phyloP scores from a whole-genome alignment of 1,140 invertebrate species.

The Scylla paramamosain region DNA sequence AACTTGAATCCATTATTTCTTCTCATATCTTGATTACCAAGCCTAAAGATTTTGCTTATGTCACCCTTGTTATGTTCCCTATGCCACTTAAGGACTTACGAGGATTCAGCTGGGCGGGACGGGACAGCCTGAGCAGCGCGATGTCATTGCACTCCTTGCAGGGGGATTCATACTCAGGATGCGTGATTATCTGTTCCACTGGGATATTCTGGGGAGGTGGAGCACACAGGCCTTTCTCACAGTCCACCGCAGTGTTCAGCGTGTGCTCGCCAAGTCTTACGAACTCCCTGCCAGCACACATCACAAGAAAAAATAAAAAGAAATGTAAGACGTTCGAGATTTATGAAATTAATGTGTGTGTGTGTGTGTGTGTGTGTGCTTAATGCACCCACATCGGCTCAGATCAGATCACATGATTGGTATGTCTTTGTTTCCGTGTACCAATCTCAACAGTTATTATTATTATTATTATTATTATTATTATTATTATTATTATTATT shows the following conservation, averaged over 20 bases:
- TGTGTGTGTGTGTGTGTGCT: neutral
- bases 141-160: slow-evolving; percentile 69
- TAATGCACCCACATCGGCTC: no score
- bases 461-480: no score
- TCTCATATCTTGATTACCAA: no score
- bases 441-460: no score
- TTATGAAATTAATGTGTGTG: neutral
- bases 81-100: slow-evolving; percentile 18
- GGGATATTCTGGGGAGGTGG: slow-evolving; percentile 55
- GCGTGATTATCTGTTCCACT: slow-evolving; percentile 26
- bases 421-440: no score
- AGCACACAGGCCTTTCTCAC: slow-evolving; percentile 38
- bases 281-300: neutral
- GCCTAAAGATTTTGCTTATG: no score
- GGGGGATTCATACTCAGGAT: slow-evolving; percentile 34
- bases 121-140: slow-evolving; percentile 51
- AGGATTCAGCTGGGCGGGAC: neutral
- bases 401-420: no score
- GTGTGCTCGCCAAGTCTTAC: slow-evolving; percentile 65
- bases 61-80: no score
- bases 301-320: neutral
- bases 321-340: neutral
- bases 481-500: no score
- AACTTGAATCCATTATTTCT: no score
- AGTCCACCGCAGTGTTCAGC: neutral